phyloP scores from a whole-genome alignment of 2,113 vertebrate species.

The Himantopus leucocephalus region DNA sequence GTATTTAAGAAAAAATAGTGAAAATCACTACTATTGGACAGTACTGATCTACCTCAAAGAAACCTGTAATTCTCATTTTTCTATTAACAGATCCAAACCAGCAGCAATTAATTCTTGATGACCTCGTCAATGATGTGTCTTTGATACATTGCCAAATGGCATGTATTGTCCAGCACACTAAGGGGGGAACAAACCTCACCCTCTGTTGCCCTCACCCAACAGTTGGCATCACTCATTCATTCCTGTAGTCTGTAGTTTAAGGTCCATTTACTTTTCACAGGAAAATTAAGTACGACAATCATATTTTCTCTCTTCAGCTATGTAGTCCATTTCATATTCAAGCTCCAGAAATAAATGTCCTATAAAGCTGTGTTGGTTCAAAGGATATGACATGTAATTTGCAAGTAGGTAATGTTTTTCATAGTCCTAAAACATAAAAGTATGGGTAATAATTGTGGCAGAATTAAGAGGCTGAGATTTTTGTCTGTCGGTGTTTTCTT shows the following conservation, averaged over 20 bases:
- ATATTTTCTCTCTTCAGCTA: neutral
- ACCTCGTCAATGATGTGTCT: neutral
- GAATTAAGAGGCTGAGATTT: conserved; percentile 2
- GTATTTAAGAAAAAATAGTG: neutral
- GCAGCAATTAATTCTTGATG: neutral
- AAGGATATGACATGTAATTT: conserved; percentile 16
- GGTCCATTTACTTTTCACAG: neutral
- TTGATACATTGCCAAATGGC: neutral
- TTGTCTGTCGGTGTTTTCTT: neutral
- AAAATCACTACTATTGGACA: neutral
- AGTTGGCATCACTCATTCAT: neutral
- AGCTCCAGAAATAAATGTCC: neutral
- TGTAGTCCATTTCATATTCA: neutral
- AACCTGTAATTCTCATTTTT: neutral
- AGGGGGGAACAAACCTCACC: neutral
- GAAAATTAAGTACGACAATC: neutral
- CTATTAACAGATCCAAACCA: neutral
- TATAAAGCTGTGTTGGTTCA: neutral
- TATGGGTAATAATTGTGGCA: neutral
- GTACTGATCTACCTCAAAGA: neutral
- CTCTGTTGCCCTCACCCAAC: neutral
- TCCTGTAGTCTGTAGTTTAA: neutral
- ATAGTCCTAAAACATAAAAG: neutral
- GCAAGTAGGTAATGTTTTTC: neutral
- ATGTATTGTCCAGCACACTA: neutral